These are phyloP conservation scores for Rhabdornis inornatus DNA, from an alignment of 2,113 vertebrate species.

Conservation along the genomic window DNA sequence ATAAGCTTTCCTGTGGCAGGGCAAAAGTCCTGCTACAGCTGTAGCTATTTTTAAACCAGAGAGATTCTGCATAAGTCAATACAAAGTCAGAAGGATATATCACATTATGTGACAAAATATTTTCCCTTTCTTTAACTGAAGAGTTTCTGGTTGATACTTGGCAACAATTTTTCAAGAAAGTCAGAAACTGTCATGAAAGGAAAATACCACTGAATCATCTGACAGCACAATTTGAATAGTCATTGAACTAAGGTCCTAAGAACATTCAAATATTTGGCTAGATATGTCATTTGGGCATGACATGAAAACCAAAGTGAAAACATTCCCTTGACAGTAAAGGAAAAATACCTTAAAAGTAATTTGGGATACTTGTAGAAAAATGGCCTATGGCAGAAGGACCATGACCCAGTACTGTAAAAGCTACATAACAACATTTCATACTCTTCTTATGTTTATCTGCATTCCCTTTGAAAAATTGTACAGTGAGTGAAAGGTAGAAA, in stretches of 20 bases:
- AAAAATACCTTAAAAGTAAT: background rate
- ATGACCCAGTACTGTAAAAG: background rate
- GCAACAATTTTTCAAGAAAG: background rate
- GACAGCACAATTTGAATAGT: background rate
- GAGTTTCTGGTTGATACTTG: background rate
- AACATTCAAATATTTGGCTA: background rate
- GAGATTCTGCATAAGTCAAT: background rate
- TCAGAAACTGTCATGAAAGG: background rate
- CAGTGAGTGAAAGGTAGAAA: background rate
- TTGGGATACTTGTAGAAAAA: background rate
- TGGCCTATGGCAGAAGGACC: background rate
- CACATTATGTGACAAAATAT: background rate
- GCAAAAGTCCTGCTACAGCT: background rate
- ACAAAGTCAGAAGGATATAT: background rate
- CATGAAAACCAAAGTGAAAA: background rate
- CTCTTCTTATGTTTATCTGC: background rate
- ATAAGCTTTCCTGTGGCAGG: background rate
- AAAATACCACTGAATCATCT: background rate
- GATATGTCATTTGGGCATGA: background rate
- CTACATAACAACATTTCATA: background rate
- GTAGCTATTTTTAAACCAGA: background rate
- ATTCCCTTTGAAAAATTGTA: background rate
- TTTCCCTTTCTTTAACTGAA: background rate
- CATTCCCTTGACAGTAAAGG: background rate
- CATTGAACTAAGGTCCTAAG: background rate